Conservation (phyloP, 1,140 invertebrate genomes). For the Tigriopus japonicus region DNA sequence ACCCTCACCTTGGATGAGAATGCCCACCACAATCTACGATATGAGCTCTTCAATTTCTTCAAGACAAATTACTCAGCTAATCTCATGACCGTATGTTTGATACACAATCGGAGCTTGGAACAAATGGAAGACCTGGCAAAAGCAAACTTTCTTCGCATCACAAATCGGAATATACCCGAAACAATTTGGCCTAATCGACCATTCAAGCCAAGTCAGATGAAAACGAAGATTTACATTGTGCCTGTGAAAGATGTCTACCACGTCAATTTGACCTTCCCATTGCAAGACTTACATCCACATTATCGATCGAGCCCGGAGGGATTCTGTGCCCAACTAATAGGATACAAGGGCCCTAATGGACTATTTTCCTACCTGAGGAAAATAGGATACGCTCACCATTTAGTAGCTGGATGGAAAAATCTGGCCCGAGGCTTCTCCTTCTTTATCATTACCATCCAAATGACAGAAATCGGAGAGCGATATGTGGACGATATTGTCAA, state of each 20-base stretch:
- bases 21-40: constrained; percentile 37
- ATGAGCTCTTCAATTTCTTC: constrained; percentile 77
- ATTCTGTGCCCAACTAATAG: constrained; percentile 39
- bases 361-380: constrained; percentile 65
- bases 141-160: constrained; percentile 50
- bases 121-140: constrained; percentile 60
- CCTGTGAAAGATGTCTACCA: constrained; percentile 83
- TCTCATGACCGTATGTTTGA: constrained; percentile 67
- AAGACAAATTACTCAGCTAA: constrained; percentile 78
- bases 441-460: constrained; percentile 67
- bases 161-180: constrained; percentile 50
- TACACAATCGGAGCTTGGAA: constrained; percentile 79
- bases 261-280: constrained; percentile 70
- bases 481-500: constrained; percentile 67
- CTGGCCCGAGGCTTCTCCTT: constrained; percentile 68
- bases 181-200: constrained; percentile 62
- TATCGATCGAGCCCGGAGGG: constrained; percentile 45
- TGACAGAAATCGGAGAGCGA: constrained; percentile 70
- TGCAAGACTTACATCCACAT: constrained; percentile 57
- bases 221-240: constrained; percentile 36
- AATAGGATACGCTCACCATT: constrained; percentile 1
- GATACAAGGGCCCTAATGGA: constrained; percentile 87
- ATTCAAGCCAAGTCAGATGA: constrained; percentile 41
- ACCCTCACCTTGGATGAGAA: background rate
- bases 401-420: background rate